A percentile compares a stretch with the other conserved stretches of the same genome.
These are phyloP conservation scores for Whitmania pigra DNA, from an alignment of 1,140 invertebrate genomes.

Conservation along the genomic window DNA sequence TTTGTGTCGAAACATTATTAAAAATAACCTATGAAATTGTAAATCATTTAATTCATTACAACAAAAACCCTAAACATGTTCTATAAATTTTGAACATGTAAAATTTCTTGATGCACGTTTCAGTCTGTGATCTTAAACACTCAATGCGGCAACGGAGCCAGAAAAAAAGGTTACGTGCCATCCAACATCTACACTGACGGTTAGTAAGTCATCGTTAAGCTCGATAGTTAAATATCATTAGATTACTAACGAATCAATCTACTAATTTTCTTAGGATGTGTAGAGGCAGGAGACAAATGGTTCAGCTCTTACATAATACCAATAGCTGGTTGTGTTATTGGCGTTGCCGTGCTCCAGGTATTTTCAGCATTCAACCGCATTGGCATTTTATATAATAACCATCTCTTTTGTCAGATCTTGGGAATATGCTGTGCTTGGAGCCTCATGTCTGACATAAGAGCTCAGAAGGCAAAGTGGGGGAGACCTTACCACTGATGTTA, in stretches of 20 bases:
- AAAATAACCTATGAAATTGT: no score
- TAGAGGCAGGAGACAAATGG: constrained; percentile 78
- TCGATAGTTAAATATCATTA: no score
- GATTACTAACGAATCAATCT: no score
- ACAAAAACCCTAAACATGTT: no score
- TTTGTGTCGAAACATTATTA: no score
- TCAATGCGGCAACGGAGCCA: constrained; percentile 34
- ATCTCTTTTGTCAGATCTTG: constrained; percentile 54
- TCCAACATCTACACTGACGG: not conserved
- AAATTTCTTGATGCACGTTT: constrained; percentile 30
- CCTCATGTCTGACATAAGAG: constrained; percentile 79
- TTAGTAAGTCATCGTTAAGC: no score
- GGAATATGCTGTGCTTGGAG: constrained; percentile 90
- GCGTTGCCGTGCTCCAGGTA: constrained; percentile 71
- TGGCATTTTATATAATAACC: constrained; percentile 8
- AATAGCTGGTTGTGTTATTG: constrained; percentile 63
- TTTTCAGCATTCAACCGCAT: not conserved
- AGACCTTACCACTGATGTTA: not conserved
- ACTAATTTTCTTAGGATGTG: constrained; percentile 55
- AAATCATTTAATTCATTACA: no score
- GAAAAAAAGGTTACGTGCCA: not conserved
- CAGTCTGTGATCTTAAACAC: constrained; percentile 34
- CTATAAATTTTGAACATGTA: no score
- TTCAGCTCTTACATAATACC: constrained; percentile 69
- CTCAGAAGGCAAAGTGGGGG: constrained; percentile 79